Evolutionary conservation across 35 echinoderm and acorn worm genomes (phyloP).

Genomic region (Strongylocentrotus purpuratus): DNA sequence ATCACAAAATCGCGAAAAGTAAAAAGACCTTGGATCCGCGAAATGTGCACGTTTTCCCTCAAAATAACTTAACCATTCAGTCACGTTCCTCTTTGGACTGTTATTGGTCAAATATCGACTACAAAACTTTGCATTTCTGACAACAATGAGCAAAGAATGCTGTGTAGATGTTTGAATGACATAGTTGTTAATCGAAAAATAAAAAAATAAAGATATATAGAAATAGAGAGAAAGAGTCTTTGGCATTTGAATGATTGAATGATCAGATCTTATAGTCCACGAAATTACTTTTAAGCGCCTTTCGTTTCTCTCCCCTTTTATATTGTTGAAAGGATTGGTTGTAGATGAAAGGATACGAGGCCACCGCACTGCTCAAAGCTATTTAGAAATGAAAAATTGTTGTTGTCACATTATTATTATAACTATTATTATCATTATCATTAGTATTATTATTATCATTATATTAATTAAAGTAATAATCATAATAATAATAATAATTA

Average conservation of each 20-base stretch:
- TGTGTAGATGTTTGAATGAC: neutral
- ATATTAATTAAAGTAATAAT: too few species aligned
- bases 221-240: neutral
- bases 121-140: neutral
- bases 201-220: too few species aligned
- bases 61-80: conserved; percentile 17
- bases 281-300: neutral
- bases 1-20: conserved; percentile 39
- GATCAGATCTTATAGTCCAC: neutral
- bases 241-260: neutral
- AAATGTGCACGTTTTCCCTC: conserved; percentile 34
- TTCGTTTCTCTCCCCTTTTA: neutral
- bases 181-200: neutral
- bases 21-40: conserved; percentile 1
- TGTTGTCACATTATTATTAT: too few species aligned
- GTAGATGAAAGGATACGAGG: neutral
- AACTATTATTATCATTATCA: too few species aligned
- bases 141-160: neutral
- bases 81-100: neutral
- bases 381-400: neutral
- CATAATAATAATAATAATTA: too few species aligned
- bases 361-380: too few species aligned
- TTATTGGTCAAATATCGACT: neutral
- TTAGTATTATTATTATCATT: too few species aligned
- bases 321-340: neutral